Conservation (phyloP, 2,797 vertebrate species). For the Bufotes viridis region DNA sequence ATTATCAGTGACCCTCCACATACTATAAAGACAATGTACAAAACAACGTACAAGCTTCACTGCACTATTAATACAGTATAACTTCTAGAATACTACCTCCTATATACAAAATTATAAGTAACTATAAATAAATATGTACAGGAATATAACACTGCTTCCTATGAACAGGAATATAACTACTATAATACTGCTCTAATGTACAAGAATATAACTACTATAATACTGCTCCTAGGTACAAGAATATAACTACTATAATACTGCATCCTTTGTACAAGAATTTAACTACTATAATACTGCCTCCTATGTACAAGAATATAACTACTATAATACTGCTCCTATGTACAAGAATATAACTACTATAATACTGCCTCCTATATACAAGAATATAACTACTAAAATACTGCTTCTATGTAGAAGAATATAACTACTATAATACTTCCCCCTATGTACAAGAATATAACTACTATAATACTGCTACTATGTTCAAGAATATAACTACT, state of each 20-base stretch:
- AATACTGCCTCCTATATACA: constrained; percentile 8
- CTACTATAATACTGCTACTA: constrained; percentile 12
- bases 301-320: constrained; percentile 9
- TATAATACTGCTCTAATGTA: constrained; percentile 10
- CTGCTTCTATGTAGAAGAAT: neutral
- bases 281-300: constrained; percentile 9
- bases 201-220: constrained; percentile 9
- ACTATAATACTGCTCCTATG: constrained; percentile 6
- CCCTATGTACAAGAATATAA: constrained; percentile 9
- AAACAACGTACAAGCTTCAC: too few species aligned
- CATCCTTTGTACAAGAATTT: neutral
- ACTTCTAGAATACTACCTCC: neutral
- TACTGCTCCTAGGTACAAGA: neutral
- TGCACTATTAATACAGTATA: neutral
- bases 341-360: constrained; percentile 9
- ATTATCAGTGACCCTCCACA: neutral
- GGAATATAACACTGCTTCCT: neutral
- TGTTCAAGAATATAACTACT: constrained; percentile 6
- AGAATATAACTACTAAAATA: constrained; percentile 16
- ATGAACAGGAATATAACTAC: constrained; percentile 11
- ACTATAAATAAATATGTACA: neutral
- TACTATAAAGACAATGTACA: neutral
- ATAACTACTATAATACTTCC: constrained; percentile 11
- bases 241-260: constrained; percentile 12
- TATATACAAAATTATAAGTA: neutral